phyloP scores from a whole-genome alignment of 2,113 vertebrate species.

The Limnothrissa miodon region DNA sequence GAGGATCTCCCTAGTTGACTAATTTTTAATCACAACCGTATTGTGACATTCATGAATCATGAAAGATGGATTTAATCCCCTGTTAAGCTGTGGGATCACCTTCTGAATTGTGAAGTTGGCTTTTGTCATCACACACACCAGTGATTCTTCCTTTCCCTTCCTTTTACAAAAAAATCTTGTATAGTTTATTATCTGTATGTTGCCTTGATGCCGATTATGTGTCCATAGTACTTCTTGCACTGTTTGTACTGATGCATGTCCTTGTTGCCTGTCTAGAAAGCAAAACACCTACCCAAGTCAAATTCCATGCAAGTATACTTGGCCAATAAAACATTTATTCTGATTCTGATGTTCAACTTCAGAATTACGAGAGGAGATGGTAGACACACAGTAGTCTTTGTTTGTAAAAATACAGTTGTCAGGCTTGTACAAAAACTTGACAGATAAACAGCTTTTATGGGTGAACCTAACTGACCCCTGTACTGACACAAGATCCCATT shows the following conservation, averaged over 20 bases:
- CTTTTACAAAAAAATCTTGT: no score
- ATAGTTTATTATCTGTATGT: no score
- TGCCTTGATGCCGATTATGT: no score
- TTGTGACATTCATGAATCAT: no score
- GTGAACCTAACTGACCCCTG: neutral
- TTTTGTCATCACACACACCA: neutral
- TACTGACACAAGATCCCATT: neutral
- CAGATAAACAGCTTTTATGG: neutral
- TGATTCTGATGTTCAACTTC: neutral
- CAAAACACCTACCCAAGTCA: no score
- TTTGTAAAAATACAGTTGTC: neutral
- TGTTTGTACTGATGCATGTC: no score
- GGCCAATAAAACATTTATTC: no score
- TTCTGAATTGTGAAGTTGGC: neutral
- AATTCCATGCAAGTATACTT: no score
- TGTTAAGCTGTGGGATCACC: neutral
- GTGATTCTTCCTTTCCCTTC: neutral
- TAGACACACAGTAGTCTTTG: neutral
- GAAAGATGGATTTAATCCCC: no score
- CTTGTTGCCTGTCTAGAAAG: no score
- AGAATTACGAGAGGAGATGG: neutral
- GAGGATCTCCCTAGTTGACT: neutral
- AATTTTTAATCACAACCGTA: neutral
- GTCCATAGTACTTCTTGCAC: no score
- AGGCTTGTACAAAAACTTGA: neutral